Conservation (phyloP, 1,140 invertebrate species). For the Trichomalopsis sarcophagae region DNA sequence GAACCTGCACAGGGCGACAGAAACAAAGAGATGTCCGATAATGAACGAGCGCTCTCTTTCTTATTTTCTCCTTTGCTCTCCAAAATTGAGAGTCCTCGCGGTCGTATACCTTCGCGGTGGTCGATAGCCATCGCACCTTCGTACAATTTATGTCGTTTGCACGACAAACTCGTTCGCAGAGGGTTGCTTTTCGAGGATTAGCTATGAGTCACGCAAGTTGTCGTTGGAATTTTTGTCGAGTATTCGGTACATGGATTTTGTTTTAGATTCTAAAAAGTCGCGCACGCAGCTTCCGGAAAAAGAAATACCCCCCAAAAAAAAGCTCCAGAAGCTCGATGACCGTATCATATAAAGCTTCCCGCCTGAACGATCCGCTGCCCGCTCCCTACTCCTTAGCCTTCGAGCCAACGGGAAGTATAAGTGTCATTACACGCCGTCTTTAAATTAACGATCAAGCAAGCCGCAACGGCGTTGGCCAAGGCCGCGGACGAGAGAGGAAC, state of each 20-base stretch:
- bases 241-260: too few relatives aligned
- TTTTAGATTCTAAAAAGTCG: too few relatives aligned
- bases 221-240: neutral
- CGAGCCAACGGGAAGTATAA: neutral
- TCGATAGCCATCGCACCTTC: neutral
- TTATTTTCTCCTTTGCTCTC: neutral
- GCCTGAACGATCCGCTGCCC: neutral
- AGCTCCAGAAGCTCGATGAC: neutral
- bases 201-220: neutral
- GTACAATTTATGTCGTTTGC: neutral
- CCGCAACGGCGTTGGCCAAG: neutral
- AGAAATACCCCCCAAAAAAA: neutral
- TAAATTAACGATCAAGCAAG: constrained; percentile 4
- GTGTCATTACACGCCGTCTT: neutral
- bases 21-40: neutral
- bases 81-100: neutral
- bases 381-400: neutral
- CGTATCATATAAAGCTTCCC: neutral
- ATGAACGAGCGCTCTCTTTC: neutral
- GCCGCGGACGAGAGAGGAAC: neutral
- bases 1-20: neutral
- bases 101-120: neutral
- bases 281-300: too few relatives aligned
- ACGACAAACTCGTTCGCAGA: neutral
- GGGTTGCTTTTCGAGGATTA: neutral